These are phyloP conservation scores for Crotophaga sulcirostris DNA, from an alignment of 2,113 vertebrate genomes.

Conservation along the genomic window DNA sequence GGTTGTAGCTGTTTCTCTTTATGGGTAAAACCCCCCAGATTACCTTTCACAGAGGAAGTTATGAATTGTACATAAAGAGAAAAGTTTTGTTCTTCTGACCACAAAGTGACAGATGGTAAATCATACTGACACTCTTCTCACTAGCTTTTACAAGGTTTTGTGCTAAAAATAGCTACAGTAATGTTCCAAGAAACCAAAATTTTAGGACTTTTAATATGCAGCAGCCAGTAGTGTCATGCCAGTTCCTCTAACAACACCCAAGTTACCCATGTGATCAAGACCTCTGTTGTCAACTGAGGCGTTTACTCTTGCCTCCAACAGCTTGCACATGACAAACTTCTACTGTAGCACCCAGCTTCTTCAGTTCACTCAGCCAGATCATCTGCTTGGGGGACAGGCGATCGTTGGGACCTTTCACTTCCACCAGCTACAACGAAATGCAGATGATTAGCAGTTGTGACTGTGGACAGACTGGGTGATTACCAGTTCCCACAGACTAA, in stretches of 20 bases:
- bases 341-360: constrained; percentile 84
- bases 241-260: not conserved
- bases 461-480: not conserved
- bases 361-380: constrained; percentile 91
- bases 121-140: not conserved
- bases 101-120: not conserved
- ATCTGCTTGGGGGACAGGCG: constrained; percentile 93
- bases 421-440: constrained; percentile 83
- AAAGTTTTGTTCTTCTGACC: not conserved
- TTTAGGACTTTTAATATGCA: constrained; percentile 8
- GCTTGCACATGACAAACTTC: constrained; percentile 93
- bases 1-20: not conserved
- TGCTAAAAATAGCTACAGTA: not conserved
- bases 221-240: not conserved
- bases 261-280: not conserved
- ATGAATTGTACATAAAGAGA: not conserved
- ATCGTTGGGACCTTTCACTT: constrained; percentile 94
- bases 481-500: not conserved
- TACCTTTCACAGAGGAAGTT: not conserved
- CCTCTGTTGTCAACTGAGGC: constrained; percentile 58
- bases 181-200: not conserved
- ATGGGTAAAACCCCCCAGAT: not conserved
- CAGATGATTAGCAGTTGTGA: not conserved
- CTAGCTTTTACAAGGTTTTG: not conserved
- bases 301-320: constrained; percentile 78